Evolutionary conservation across 2,797 vertebrate genomes (phyloP), one percentile per base, ranked within the genome.

Genomic region (Malurus splendens): DNA sequence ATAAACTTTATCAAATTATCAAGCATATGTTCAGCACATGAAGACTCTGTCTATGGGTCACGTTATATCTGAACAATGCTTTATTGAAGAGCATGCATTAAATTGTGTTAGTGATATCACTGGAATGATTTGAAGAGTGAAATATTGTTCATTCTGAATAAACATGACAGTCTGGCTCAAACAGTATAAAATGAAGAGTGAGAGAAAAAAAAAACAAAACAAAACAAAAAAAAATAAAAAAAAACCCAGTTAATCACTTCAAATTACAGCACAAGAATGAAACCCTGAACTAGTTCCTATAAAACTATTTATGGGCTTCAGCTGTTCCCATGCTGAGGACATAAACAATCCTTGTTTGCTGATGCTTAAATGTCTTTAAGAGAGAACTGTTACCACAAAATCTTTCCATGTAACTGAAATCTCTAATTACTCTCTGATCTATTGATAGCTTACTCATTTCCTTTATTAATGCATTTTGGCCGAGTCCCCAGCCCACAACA

Each of bases 281-380:
- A 91, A 76, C 13, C 6, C 64, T 67, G 41, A 61, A 66, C n/a
- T 33, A 75, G 7, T 6, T 83, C 5, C 57, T 67, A 27, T 64
- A 87, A 73, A 90, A 81, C 44, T 88, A 24, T 73, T 84, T 86
- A 82, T 61, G 38, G 73, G 65, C 41, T 86, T 90, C 75, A 84
- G 54, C 65, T 61, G 32, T 81, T 86, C 30, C 50, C 47, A 39
- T 52, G 55, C 28, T 57, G 30, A 73, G 32, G 32, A 90, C 59
- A 65, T 83, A 90, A 92, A 85, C 24, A 67, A 75, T 28, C 17
- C 32, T 50, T 57, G 38, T 90, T 93, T 93, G 27, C 28, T 86
- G 32, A 25, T 79, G 24, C 28, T 82, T 86, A 45, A 82, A 81
- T 27, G 12, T 25, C 48, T 85, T 24, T 61, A 76, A 62, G 10